Evolutionary conservation across 1,140 invertebrate genomes (phyloP), one percentile per base, ranked within the genome.

Genomic region (Popillia japonica): DNA sequence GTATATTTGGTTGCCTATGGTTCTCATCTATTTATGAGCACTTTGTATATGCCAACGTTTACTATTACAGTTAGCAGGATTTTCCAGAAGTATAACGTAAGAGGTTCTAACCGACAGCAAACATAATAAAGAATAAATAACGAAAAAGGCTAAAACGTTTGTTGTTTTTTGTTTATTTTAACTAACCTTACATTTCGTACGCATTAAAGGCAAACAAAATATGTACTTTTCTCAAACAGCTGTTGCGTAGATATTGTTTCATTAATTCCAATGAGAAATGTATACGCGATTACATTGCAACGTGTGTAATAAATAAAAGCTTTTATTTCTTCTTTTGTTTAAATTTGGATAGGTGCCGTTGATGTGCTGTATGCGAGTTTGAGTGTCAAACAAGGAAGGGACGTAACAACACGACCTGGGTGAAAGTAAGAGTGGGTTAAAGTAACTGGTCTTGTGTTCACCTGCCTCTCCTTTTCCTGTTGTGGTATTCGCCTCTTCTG

Each of bases 401-500:
- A 68, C 61, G 22, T 22, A 22, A 68, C 61, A 68, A 68, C 27
- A 68, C 8, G 27, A 68, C 22, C 20, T 34, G 20, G 61, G 61
- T 27, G 22, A 68, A 68, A 68, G 61, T 68, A 22, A 68, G 61
- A 68, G 61, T 68, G 61, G 22, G 22, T 68, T 22, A 68, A 68
- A 68, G 22, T 3, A 68, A 27, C 22, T 68, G 61, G 22, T 34
- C 61, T 27, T 10, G 11, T 68, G 61, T 68, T 27, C 61, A 68
- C 61, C 61, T 68, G 61, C 61, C 61, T 68, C 61, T 68, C 27
- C 20, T 68, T 68, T 68, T 68, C 8, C 61, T 68, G 61, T 68
- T 22, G 20, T 34, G 22, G 22, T 22, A 9, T 68, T 34, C 9
- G 10, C 27, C 61, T 23, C 61, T 34, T 11, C 44, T 1, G 6